Evolutionary conservation across 2,113 vertebrate genomes (phyloP).

Genomic region (Hepsetus odoe): DNA sequence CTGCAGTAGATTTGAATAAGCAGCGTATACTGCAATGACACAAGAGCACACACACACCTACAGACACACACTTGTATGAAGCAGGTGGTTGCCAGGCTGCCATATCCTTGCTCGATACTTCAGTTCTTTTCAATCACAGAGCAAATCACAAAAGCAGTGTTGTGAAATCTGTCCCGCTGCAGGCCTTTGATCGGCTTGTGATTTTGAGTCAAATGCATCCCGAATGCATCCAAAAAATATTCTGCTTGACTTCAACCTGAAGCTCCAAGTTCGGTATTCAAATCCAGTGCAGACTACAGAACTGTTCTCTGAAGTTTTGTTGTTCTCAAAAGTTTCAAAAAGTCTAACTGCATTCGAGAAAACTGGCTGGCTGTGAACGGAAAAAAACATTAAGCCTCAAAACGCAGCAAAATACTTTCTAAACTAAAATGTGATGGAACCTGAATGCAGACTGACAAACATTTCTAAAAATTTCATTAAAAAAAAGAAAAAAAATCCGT

Average conservation of each 20-base stretch:
- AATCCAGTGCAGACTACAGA: no score
- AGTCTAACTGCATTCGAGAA: no score
- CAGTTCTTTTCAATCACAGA: neutral
- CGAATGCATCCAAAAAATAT: neutral
- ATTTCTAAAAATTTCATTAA: no score
- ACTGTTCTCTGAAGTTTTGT: no score
- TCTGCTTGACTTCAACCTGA: neutral
- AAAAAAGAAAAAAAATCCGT: neutral
- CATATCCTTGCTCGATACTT: neutral
- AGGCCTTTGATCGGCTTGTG: neutral
- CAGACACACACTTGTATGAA: neutral
- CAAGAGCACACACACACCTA: neutral
- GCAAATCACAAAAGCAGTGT: neutral
- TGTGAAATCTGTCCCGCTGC: neutral
- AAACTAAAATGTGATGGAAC: neutral
- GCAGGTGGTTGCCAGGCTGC: neutral
- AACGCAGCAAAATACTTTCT: no score
- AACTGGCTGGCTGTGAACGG: no score
- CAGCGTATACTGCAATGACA: constrained; percentile 25
- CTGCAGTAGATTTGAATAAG: constrained; percentile 6
- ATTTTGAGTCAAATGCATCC: neutral
- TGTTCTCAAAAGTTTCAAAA: no score
- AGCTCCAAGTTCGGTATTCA: no score
- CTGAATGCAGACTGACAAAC: neutral
- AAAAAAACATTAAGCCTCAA: no score